A percentile compares a stretch with the other conserved stretches of the same genome.
Evolutionary conservation across 1,140 invertebrate species (phyloP).

Genomic region (Geopemphigus sp.): DNA sequence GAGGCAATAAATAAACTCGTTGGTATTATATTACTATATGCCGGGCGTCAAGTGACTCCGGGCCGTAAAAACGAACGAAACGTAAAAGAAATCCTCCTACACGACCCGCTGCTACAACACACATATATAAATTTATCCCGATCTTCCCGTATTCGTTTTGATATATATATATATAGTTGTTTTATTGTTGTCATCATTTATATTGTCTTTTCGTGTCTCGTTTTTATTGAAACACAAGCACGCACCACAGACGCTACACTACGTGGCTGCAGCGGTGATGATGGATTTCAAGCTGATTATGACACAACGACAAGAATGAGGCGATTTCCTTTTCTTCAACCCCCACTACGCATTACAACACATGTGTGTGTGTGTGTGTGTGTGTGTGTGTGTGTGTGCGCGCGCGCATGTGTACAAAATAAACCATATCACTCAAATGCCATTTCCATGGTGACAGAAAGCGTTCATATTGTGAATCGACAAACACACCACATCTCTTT

Average conservation of each 20-base stretch:
- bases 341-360: too few relatives aligned
- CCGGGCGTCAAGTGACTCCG: slow-evolving; percentile 5
- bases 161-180: neutral
- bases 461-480: slow-evolving; percentile 26
- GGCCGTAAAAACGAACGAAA: slow-evolving; percentile 19
- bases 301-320: slow-evolving; percentile 13
- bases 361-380: too few relatives aligned
- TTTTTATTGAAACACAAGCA: slow-evolving; percentile 21
- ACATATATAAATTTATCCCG: neutral
- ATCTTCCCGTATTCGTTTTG: neutral
- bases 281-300: slow-evolving; percentile 13
- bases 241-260: too few relatives aligned
- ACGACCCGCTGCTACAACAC: neutral
- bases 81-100: neutral
- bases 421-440: slow-evolving; percentile 5
- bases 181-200: slow-evolving; percentile 5
- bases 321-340: slow-evolving; percentile 13
- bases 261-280: neutral
- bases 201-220: slow-evolving; percentile 10
- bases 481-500: slow-evolving; percentile 40
- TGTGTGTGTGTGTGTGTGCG: too few relatives aligned
- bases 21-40: neutral
- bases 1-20: slow-evolving; percentile 24
- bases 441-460: slow-evolving; percentile 35
- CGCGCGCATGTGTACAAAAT: neutral